Conservation (phyloP, 2,888 invertebrate species). For the Orthonevra nobilis region DNA sequence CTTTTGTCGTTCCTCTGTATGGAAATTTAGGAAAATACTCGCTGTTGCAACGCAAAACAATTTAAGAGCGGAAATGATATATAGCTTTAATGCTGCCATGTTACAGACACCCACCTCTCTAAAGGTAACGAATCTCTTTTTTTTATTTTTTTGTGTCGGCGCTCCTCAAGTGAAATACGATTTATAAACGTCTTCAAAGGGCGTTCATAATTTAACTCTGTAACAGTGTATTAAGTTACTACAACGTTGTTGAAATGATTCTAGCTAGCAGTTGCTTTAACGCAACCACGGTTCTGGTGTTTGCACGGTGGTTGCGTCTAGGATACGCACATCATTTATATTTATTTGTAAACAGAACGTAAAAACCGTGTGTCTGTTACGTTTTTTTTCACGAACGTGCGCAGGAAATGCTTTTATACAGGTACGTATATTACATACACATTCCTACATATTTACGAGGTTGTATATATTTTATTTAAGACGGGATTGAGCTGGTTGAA, state of each 20-base stretch:
- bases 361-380: slow-evolving; percentile 4
- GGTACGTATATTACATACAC: no score
- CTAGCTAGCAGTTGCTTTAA: not conserved
- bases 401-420: not conserved
- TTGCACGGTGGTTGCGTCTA: not conserved
- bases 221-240: not conserved
- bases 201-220: slow-evolving; percentile 19
- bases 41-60: slow-evolving; percentile 21
- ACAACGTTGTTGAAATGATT: slow-evolving; percentile 19
- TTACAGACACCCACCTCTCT: not conserved
- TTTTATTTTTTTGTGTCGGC: slow-evolving; percentile 4
- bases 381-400: no score
- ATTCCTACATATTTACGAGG: no score
- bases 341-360: slow-evolving; percentile 6
- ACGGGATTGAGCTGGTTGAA: no score
- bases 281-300: not conserved
- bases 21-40: slow-evolving; percentile 17
- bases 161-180: slow-evolving; percentile 10
- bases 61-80: slow-evolving; percentile 33
- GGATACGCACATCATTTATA: slow-evolving; percentile 13
- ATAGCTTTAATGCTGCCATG: slow-evolving; percentile 30
- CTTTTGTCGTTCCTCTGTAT: no score
- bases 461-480: no score
- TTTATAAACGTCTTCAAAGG: slow-evolving; percentile 30
- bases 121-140: slow-evolving; percentile 31